Base-by-base conservation (phyloP, 2,888 invertebrate species). In the Gymnosoma rotundatum region DNA sequence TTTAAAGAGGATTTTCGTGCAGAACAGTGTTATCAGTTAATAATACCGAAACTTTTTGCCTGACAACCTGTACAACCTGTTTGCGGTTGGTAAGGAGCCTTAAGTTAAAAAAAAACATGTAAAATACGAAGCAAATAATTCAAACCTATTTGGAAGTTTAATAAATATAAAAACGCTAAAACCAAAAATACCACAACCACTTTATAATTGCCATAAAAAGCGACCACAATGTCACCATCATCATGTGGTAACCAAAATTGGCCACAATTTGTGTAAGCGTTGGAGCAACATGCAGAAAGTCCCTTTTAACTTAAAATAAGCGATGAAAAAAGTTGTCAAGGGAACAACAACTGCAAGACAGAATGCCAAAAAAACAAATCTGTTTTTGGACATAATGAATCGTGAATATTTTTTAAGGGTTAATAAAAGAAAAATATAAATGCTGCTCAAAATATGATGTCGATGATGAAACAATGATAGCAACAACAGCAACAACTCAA, bases 351-450 rank as follows among this genome's bases (percentile, higher is more conserved):
- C n/a, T 56, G 8, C 18, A 45, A 42, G 32, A n/a, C 2, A 1
- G 6, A 42, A 67, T 0, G 38, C 12, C 48, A 32, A 48, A 48
- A 60, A 42, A 2, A 25, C 60, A 61, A 74, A 64, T 74, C 81
- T 81, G 58, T 74, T 81, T 84, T 84, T 84, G 84, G 84, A 52
- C 84, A 80, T 84, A 84, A 84, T 84, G 80, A 84, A 78, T 79
- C 66, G 54, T 21, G 75, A 25, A 56, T 32, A 32, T 70, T 75
- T 78, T 70, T 18, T 42, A 80, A 80, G 80, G 58, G 80, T 76
- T 83, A 42, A 83, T 67, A 76, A 83, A 76, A 66, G 0, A 32
- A 32, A 32, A 32, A 7, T 32, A 52, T 69, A 36, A 70, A 36
- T 38, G 25, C 21, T 69, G 20, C 4, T 38, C 48, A 69, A 75